Evolutionary conservation across 2,888 invertebrate genomes (phyloP), one percentile per base, ranked within the genome.

Genomic region (Meghimatium bilineatum): DNA sequence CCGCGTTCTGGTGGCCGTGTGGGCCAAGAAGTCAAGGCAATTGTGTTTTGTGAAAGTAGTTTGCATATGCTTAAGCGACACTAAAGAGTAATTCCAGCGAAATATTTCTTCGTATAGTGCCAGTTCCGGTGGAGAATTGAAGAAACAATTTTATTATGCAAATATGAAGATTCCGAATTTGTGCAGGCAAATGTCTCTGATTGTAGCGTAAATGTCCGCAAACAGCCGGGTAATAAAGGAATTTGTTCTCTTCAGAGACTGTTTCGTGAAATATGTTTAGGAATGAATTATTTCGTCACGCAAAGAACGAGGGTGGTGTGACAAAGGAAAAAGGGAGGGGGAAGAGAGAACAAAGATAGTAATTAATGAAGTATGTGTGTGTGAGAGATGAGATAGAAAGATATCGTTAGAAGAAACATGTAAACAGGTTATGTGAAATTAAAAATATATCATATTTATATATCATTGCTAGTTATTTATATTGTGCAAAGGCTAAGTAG

Each of bases 101-200:
- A 81, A 78, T 83, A 83, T 83, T 79, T 78, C 79, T 66, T 38
- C 56, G 72, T 34, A 83, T 79, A 74, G 83, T 67, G 66, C 66
- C 63, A 78, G 69, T 72, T 74, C 79, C 72, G 79, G 72, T 38
- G 63, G 29, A 72, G 83, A 79, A 83, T 83, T 83, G 79, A 83
- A 83, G 83, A 83, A 83, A 83, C 83, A 83, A 83, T 83, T 74
- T 79, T 60, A 74, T 83, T 83, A 83, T 83, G 83, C 83, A 83
- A 83, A 83, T 83, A 74, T 72, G 32, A 32, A 34, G 72, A 83
- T 77, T 49, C 72, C 52, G 66, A 79, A 79, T 79, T 83, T 83
- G 69, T 26, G 69, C 32, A 60, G 44, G 67, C 76, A 78, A 83
- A 71, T 77, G 78, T 79, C 49, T 60, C 60, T 83, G 71, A 83